phyloP scores from a whole-genome alignment of 2,113 vertebrate species.

The Neotragus pygmaeus region DNA sequence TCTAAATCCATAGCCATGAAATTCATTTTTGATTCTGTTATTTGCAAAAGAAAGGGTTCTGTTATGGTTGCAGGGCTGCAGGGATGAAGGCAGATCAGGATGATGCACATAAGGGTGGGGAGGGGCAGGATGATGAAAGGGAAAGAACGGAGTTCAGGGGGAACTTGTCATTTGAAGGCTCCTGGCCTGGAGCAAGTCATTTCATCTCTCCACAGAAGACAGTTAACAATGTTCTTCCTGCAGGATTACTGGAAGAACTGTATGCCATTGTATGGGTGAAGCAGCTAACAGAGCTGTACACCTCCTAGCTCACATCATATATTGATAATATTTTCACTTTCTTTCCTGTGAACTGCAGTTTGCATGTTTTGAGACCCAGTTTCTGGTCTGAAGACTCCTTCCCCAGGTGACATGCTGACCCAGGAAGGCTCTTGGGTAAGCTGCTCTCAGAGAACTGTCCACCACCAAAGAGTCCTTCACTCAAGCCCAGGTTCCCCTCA shows the following conservation, averaged over 20 bases:
- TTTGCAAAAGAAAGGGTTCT: not conserved
- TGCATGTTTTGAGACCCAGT: not conserved
- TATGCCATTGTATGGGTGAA: not conserved
- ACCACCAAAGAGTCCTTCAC: not conserved
- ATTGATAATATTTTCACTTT: not conserved
- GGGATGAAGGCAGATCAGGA: not conserved
- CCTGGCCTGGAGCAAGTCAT: not conserved
- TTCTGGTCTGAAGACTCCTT: not conserved
- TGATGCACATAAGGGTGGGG: accelerated
- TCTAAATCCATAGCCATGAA: not conserved
- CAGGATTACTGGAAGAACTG: not conserved
- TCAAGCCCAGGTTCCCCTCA: not conserved
- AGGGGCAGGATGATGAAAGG: not conserved
- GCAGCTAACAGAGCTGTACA: not conserved
- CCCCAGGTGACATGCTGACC: not conserved
- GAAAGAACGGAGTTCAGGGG: not conserved
- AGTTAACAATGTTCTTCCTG: not conserved
- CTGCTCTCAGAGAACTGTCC: not conserved
- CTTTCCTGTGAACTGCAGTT: not conserved
- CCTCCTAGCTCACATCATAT: not conserved
- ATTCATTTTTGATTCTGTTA: not conserved
- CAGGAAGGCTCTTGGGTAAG: not conserved
- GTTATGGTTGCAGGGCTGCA: not conserved
- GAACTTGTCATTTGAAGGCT: not conserved
- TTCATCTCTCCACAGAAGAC: not conserved